Evolutionary conservation across 2,113 vertebrate genomes (phyloP).

Genomic region (Barbus barbus): DNA sequence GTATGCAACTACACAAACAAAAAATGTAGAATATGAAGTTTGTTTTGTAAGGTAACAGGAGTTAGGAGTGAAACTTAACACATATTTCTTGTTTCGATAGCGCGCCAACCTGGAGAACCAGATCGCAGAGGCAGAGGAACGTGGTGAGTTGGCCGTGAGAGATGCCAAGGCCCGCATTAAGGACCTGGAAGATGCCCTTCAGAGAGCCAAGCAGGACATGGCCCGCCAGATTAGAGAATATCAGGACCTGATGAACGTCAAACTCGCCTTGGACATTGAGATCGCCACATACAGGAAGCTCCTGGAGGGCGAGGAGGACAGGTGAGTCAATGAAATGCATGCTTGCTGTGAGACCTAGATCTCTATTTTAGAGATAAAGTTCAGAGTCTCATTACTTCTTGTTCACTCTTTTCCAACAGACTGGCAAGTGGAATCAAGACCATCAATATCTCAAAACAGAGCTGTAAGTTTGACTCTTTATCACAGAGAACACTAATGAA

Average conservation of each 20-base stretch:
- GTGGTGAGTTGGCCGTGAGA: constrained; percentile 83
- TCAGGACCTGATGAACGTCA: constrained; percentile 93
- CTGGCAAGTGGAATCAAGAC: constrained; percentile 74
- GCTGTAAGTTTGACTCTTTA: constrained; percentile 67
- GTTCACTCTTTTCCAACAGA: constrained; percentile 49
- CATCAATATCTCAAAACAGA: constrained; percentile 81
- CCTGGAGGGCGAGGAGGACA: constrained; percentile 92
- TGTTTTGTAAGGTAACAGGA: no score
- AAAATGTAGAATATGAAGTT: no score
- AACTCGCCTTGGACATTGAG: constrained; percentile 93
- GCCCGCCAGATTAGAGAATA: constrained; percentile 87
- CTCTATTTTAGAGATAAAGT: no score
- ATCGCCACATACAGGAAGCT: constrained; percentile 98
- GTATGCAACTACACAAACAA: constrained; percentile 60
- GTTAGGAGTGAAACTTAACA: neutral
- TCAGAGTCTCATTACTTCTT: neutral
- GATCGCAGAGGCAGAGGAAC: constrained; percentile 85
- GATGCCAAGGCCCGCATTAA: constrained; percentile 86
- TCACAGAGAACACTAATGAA: no score
- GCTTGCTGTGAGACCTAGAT: neutral
- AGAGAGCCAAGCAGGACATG: constrained; percentile 90
- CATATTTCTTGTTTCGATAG: constrained; percentile 60
- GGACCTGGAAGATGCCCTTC: constrained; percentile 85
- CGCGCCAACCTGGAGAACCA: constrained; percentile 87
- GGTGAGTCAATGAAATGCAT: constrained; percentile 65